phyloP scores from a whole-genome alignment of 2,888 invertebrate species.

The Diaphora mendica region DNA sequence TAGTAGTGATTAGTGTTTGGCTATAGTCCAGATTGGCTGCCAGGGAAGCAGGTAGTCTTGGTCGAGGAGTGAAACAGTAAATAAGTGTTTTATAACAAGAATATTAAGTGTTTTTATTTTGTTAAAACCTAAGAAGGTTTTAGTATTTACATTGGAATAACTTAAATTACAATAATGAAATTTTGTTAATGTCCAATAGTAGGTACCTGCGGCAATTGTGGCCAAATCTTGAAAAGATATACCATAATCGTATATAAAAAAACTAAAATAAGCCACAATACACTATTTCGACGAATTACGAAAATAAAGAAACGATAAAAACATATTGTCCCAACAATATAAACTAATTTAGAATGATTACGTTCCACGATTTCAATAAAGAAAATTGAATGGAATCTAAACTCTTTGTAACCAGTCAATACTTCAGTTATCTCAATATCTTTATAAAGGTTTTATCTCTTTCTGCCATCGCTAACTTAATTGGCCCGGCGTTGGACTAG shows the following conservation, averaged over 20 bases:
- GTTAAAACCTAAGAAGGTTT: no score
- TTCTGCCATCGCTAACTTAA: conserved; percentile 33
- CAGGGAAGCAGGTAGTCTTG: no score
- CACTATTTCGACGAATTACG: not conserved
- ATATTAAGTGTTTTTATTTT: no score
- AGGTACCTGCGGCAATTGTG: not conserved
- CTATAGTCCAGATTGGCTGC: no score
- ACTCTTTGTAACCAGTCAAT: conserved; percentile 21
- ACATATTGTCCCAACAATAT: conserved; percentile 1
- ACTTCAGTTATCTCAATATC: conserved; percentile 30
- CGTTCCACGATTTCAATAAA: conserved; percentile 25
- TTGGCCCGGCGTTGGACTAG: conserved; percentile 38
- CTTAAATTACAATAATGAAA: no score
- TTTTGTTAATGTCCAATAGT: not conserved
- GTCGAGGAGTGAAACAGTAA: no score
- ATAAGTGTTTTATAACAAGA: no score
- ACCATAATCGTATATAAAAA: not conserved
- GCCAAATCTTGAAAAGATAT: not conserved
- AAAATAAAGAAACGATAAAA: not conserved
- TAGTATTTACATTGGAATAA: no score
- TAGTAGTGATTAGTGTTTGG: no score
- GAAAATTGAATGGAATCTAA: conserved; percentile 32
- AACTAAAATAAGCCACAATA: not conserved
- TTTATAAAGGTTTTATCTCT: conserved; percentile 20
- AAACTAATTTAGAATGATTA: conserved; percentile 8